A percentile compares a stretch with the other conserved stretches of the same genome.
Conservation (phyloP, 2,797 vertebrate species). For the Selene dorsalis region DNA sequence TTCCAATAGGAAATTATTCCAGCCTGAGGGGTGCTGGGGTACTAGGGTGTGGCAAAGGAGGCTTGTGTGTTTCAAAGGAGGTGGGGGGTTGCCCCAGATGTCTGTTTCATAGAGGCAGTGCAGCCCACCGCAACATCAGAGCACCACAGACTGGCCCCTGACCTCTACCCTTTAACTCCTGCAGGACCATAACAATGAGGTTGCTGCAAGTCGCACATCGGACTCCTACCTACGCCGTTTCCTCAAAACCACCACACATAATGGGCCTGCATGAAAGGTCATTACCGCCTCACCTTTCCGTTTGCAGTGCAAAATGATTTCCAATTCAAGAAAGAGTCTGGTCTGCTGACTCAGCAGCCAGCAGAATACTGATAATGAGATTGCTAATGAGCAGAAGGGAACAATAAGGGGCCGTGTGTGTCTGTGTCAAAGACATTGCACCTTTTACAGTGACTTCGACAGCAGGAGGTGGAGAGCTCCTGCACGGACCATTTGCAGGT, state of each 20-base stretch:
- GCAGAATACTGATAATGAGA: constrained; percentile 25
- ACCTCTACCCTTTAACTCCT: constrained; percentile 57
- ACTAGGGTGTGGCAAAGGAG: constrained; percentile 65
- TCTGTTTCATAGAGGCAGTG: constrained; percentile 43
- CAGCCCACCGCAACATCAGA: constrained; percentile 66
- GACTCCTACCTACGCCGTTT: constrained; percentile 15
- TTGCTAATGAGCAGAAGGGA: constrained; percentile 56
- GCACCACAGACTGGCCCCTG: constrained; percentile 48
- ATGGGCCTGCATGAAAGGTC: neutral
- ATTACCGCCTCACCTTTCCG: neutral
- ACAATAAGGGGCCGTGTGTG: constrained; percentile 34
- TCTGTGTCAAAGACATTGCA: constrained; percentile 35
- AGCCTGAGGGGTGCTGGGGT: constrained; percentile 66
- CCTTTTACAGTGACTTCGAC: constrained; percentile 59
- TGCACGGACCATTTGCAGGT: constrained; percentile 43
- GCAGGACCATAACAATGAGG: constrained; percentile 59
- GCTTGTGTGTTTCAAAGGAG: constrained; percentile 42
- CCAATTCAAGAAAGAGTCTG: neutral
- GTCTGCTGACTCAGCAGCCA: constrained; percentile 9
- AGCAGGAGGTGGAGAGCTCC: constrained; percentile 53
- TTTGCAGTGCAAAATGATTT: neutral
- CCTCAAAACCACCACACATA: constrained; percentile 10
- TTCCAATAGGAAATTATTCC: constrained; percentile 70
- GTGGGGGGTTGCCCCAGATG: constrained; percentile 63
- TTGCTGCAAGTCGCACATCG: constrained; percentile 52